Percentiles rank a stretch among this genome's conserved stretches.
These are phyloP conservation scores for Ranitomeya imitator DNA, from an alignment of 2,113 vertebrate genomes.

Conservation along the genomic window DNA sequence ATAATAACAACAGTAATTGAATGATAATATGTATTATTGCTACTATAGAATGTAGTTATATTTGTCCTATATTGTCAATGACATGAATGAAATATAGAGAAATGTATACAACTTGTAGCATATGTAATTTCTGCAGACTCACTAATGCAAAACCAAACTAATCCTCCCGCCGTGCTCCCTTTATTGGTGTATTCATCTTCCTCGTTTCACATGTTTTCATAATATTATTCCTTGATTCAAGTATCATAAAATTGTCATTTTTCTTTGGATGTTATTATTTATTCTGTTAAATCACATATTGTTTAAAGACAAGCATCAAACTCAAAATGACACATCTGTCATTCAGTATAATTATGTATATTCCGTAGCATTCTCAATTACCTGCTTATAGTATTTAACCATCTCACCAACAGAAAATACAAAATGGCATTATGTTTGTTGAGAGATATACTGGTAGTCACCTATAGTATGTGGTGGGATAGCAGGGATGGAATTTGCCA, in stretches of 20 bases:
- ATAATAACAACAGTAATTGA: not conserved
- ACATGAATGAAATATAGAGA: not conserved
- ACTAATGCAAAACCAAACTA: not conserved
- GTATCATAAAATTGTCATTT: conserved; percentile 5
- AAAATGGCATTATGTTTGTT: not conserved
- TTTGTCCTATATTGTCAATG: not conserved
- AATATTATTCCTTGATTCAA: conserved; percentile 21
- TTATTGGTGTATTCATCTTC: conserved; percentile 4
- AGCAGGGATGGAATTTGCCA: too few relatives aligned
- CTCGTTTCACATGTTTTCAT: not conserved
- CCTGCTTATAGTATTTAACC: not conserved
- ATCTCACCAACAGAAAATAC: not conserved
- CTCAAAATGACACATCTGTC: conserved; percentile 17
- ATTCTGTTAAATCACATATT: conserved; percentile 7
- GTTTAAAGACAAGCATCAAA: conserved; percentile 12
- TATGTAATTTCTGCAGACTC: conserved; percentile 14
- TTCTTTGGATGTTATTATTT: conserved; percentile 21
- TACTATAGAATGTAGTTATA: not conserved
- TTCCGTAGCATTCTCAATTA: not conserved
- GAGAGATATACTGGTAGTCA: not conserved
- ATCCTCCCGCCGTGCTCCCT: not conserved
- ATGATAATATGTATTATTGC: not conserved
- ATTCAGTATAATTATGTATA: conserved; percentile 19
- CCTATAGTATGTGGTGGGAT: too few relatives aligned
- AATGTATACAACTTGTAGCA: not conserved